Conservation (phyloP, 2,888 invertebrate species). For the Periphyllus acericola region DNA sequence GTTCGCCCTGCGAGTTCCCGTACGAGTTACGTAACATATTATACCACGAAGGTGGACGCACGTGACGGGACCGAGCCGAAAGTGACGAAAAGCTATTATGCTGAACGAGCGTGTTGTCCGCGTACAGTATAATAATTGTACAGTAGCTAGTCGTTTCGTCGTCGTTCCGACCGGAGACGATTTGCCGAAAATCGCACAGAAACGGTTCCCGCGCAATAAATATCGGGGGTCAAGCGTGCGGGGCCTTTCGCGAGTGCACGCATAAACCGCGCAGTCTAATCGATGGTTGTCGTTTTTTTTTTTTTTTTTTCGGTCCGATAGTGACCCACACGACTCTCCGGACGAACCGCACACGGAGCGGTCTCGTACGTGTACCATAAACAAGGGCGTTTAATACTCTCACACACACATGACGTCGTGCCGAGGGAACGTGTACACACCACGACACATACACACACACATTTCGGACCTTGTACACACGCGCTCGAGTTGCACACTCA, state of each 20-base stretch:
- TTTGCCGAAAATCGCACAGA: too few species aligned
- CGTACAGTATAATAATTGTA: too few species aligned
- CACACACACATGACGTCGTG: not conserved
- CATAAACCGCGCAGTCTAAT: not conserved
- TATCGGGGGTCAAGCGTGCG: not conserved
- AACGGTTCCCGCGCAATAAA: too few species aligned
- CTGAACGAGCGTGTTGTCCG: too few species aligned
- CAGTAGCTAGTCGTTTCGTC: too few species aligned
- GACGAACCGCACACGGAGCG: conserved; percentile 36
- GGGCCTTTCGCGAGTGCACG: not conserved
- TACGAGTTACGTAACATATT: too few species aligned
- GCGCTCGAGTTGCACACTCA: not conserved
- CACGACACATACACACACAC: not conserved
- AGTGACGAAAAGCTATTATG: too few species aligned
- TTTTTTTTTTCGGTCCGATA: conserved; percentile 6
- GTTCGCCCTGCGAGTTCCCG: too few species aligned
- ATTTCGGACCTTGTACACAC: conserved; percentile 39
- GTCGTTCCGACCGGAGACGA: too few species aligned
- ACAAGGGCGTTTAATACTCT: conserved; percentile 43
- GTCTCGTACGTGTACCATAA: not conserved
- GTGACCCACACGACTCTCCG: conserved; percentile 2
- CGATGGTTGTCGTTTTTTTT: not conserved
- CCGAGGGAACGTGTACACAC: conserved; percentile 27
- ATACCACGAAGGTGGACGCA: too few species aligned
- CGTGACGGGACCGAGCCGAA: too few species aligned